Conservation (phyloP, 2,888 invertebrate species). For the Ormyrus labotus region DNA sequence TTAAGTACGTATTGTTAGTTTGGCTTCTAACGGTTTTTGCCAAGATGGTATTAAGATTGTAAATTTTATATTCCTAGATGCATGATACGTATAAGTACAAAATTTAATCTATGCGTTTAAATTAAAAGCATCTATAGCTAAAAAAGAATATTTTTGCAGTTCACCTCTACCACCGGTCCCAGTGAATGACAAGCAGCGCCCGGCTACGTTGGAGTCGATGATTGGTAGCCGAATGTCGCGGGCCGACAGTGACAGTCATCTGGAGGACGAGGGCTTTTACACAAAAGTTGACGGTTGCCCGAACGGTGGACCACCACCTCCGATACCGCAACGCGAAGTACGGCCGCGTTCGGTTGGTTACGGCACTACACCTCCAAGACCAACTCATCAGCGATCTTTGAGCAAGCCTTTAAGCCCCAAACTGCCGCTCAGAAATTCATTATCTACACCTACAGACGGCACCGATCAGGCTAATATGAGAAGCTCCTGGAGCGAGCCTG, state of each 20-base stretch:
- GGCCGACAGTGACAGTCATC: conserved; percentile 69
- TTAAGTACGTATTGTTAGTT: conserved; percentile 80
- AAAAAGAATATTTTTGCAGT: conserved; percentile 73
- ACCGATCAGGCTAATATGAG: conserved; percentile 76
- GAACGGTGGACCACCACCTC: conserved; percentile 75
- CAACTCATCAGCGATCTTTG: conserved; percentile 74
- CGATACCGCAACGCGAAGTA: conserved; percentile 79
- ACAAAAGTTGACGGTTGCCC: conserved; percentile 68
- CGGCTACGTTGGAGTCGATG: conserved; percentile 68
- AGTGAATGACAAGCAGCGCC: conserved; percentile 77
- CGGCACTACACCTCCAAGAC: conserved; percentile 74
- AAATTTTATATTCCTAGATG: not conserved
- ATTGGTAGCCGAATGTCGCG: conserved; percentile 67
- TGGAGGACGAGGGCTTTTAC: conserved; percentile 73
- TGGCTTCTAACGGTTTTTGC: too few relatives aligned
- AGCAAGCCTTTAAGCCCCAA: conserved; percentile 79
- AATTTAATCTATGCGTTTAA: not conserved
- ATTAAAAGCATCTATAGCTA: not conserved
- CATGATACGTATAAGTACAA: not conserved
- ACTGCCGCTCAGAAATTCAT: conserved; percentile 76
- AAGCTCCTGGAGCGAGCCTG: conserved; percentile 79
- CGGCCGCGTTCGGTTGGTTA: conserved; percentile 81
- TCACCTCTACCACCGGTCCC: conserved; percentile 88
- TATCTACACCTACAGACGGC: conserved; percentile 77
- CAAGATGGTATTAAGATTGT: too few relatives aligned